A percentile compares a stretch with the other conserved stretches of the same genome.
Conservation (phyloP, 2,113 vertebrate genomes). For the Narcine bancroftii region DNA sequence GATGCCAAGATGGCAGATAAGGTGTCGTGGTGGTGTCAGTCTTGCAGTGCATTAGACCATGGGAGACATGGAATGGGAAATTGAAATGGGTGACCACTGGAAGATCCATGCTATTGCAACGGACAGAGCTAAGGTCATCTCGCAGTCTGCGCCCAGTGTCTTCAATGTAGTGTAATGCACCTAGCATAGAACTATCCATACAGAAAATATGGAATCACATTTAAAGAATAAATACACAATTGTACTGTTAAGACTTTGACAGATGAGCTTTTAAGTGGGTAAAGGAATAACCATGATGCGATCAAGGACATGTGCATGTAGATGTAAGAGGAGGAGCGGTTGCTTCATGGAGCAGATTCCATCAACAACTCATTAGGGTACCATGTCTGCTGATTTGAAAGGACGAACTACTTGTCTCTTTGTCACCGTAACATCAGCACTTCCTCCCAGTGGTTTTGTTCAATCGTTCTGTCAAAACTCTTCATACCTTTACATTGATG, state of each 20-base stretch:
- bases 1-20: too few relatives aligned
- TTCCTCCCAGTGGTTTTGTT: not conserved
- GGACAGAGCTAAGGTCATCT: too few relatives aligned
- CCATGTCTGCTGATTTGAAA: not conserved
- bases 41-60: too few relatives aligned
- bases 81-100: too few relatives aligned
- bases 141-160: too few relatives aligned
- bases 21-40: too few relatives aligned
- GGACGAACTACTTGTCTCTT: not conserved
- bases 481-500: too few relatives aligned
- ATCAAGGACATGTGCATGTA: not conserved
- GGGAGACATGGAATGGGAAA: too few relatives aligned
- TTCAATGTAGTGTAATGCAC: too few relatives aligned
- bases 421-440: not conserved
- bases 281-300: not conserved
- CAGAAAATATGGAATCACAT: not conserved
- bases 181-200: not conserved
- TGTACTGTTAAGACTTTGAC: not conserved
- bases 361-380: not conserved
- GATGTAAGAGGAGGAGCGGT: not conserved
- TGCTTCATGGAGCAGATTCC: not conserved
- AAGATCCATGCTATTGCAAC: too few relatives aligned
- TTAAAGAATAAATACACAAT: not conserved
- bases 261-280: not conserved
- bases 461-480: not conserved